Conservation (phyloP, 2,888 invertebrate species). For the Callimorpha dominula region DNA sequence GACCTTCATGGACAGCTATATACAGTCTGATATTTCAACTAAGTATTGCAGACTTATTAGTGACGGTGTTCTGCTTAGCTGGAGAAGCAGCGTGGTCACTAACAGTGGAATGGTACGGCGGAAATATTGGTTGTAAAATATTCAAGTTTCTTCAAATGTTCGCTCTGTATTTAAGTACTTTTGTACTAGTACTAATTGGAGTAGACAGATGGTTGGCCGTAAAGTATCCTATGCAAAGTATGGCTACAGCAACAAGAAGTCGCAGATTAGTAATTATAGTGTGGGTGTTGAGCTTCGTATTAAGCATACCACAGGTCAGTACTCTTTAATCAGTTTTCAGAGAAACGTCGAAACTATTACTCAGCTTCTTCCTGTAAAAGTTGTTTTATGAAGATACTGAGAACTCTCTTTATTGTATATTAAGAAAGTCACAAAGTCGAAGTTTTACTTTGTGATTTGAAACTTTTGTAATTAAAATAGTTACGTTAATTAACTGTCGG, state of each 20-base stretch:
- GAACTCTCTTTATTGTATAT: constrained; percentile 23
- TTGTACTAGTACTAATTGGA: constrained; percentile 93
- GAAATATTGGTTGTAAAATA: constrained; percentile 91
- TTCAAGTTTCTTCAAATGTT: constrained; percentile 94
- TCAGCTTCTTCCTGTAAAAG: constrained; percentile 4
- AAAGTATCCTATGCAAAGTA: constrained; percentile 91
- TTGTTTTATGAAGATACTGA: constrained; percentile 17
- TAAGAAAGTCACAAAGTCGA: constrained; percentile 4
- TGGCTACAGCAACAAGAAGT: constrained; percentile 90
- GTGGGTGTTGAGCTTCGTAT: constrained; percentile 91
- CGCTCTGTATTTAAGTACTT: constrained; percentile 93
- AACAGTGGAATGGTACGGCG: constrained; percentile 93
- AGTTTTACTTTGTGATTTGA: constrained; percentile 21
- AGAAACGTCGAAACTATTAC: constrained; percentile 14
- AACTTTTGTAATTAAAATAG: constrained; percentile 53
- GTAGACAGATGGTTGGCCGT: constrained; percentile 94
- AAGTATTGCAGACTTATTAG: constrained; percentile 93
- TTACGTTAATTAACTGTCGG: constrained; percentile 27
- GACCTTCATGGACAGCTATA: constrained; percentile 90
- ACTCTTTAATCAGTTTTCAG: constrained; percentile 31
- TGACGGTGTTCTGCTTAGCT: constrained; percentile 93
- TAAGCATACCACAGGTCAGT: constrained; percentile 94
- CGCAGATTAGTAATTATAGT: constrained; percentile 89
- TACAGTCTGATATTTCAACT: constrained; percentile 93
- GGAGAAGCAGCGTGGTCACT: constrained; percentile 94